These are phyloP conservation scores for Trogon melanurus DNA, from an alignment of 2,113 vertebrate species.

Conservation along the genomic window DNA sequence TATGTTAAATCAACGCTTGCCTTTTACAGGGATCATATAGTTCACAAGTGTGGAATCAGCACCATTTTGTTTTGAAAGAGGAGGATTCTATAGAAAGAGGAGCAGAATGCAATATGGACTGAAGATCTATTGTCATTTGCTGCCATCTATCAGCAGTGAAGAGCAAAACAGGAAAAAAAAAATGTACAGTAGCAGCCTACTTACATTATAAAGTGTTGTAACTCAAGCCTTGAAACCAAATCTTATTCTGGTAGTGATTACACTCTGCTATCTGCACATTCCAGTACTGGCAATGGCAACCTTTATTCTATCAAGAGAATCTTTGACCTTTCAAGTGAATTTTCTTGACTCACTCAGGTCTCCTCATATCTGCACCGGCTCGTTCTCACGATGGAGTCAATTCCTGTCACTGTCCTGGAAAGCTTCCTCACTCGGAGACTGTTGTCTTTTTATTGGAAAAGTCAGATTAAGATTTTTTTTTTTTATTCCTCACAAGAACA, in stretches of 20 bases:
- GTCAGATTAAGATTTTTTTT: not conserved
- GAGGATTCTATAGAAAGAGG: not conserved
- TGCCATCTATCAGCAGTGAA: constrained; percentile 66
- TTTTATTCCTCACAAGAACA: not conserved
- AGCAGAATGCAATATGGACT: not conserved
- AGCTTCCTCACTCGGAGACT: not conserved
- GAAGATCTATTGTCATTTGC: constrained; percentile 36
- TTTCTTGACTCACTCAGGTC: not conserved
- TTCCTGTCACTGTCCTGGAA: not conserved
- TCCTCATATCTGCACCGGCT: not conserved
- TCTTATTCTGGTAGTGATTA: not conserved
- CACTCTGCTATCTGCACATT: not conserved
- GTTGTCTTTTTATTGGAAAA: not conserved
- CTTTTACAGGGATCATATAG: not conserved
- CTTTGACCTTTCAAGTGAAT: not conserved
- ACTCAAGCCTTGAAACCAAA: not conserved
- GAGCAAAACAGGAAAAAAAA: not conserved
- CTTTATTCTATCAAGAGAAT: not conserved
- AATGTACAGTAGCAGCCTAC: not conserved
- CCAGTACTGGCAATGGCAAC: not conserved
- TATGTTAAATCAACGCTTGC: not conserved
- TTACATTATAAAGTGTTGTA: not conserved
- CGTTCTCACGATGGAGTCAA: not conserved
- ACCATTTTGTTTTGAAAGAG: constrained; percentile 19
- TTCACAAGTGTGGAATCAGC: not conserved